Evolutionary conservation across 1,140 invertebrate species (phyloP), one percentile per base, ranked within the genome.

Genomic region (Leptonema lineaticorne): DNA sequence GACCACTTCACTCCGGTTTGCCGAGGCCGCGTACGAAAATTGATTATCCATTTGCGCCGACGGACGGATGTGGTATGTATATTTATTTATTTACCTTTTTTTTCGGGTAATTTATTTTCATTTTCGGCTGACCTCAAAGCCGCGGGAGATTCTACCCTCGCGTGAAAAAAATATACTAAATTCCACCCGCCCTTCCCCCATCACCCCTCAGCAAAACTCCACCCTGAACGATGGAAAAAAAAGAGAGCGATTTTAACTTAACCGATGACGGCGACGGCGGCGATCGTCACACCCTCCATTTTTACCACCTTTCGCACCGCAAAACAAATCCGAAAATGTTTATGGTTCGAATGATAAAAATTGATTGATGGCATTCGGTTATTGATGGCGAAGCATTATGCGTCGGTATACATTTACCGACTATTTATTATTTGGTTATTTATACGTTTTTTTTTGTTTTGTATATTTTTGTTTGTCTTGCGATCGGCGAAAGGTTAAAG

Each of bases 341-440:
- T 67, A 67, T 57, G 69, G 65, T 63, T 33, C 57, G 45, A 70
- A 67, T 70, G 69, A 70, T 70, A 70, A 70, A 67, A 70, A 58
- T 67, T 70, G 69, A 70, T 70, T 70, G 69, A 70, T 70, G 69
- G 69, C 16, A 30, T 30, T 46, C 46, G 56, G 64, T 70, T 70
- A 70, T 70, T 67, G 69, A 70, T 70, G 69, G 37, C 37, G 37
- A n/a, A 50, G 69, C 63, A 63, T 70, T 70, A 67, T n/a, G n/a
- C n/a, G n/a, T n/a, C n/a, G n/a, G n/a, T n/a, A n/a, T n/a, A n/a
- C n/a, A n/a, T n/a, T n/a, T n/a, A n/a, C n/a, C n/a, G n/a, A n/a
- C n/a, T n/a, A n/a, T n/a, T n/a, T n/a, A n/a, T n/a, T n/a, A n/a
- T n/a, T n/a, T n/a, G n/a, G n/a, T n/a, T n/a, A n/a, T n/a, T n/a